Evolutionary conservation across 2,888 invertebrate species (phyloP), one percentile per base, ranked within the genome.

Genomic region (Caenorhabditis afra): DNA sequence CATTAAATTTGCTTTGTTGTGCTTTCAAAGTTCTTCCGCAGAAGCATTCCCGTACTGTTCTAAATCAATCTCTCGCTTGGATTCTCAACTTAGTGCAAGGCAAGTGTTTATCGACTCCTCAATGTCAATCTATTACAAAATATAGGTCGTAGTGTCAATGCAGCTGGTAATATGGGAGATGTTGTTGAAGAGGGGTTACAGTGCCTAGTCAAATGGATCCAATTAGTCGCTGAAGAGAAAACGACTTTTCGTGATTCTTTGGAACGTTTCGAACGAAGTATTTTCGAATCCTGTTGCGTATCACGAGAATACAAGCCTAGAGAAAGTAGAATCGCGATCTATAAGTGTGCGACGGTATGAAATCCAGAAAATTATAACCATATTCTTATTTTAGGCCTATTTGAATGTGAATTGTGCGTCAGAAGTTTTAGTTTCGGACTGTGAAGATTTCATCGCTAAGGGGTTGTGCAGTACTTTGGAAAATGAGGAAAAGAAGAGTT

Each of bases 121-220:
- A n/a, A n/a, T n/a, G n/a, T n/a, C n/a, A n/a, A n/a, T n/a, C n/a
- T n/a, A n/a, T n/a, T n/a, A n/a, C n/a, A n/a, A n/a, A n/a, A n/a
- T n/a, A n/a, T n/a, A 86, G 87, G 86, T 10, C 79, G 81, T 37
- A 87, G 84, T 20, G 70, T 87, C 2, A 86, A 83, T 39, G 80
- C 65, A 22, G 78, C 77, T 8, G 81, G 67, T 10, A 87, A 87
- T 62, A 81, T 82, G 67, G 55, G 49, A 16, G 87, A 87, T 52
- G 82, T 88, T 39, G 55, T 84, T 14, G 67, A 62, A 44, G 87
- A 87, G 79, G 64, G 81, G 3, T 55, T 87, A 0, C 57, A 61
- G 35, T 74, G 66, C 52, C 52, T 86, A 8, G 67, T 79, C 8
- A 68, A 79, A 16, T 87, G 87, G 87, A 23, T 87, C 10, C 50